Conservation (phyloP, 2,113 vertebrate species). For the Phalacrocorax pelagicus region DNA sequence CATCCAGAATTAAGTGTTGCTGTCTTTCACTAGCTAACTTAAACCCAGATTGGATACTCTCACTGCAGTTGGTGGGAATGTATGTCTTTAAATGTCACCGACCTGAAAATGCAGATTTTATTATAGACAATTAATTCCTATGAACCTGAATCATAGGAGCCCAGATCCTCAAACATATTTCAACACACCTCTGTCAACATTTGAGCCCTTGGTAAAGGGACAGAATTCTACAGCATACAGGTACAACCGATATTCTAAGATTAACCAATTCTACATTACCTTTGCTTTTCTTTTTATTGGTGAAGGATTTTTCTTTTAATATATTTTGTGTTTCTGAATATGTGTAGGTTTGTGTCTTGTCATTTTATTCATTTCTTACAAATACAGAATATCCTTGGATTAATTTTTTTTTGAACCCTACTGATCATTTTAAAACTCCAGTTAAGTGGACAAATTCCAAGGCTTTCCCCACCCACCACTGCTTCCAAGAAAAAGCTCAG, state of each 20-base stretch:
- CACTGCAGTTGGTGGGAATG: background rate
- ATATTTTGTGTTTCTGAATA: background rate
- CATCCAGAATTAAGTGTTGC: background rate
- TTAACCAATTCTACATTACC: background rate
- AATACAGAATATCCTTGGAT: background rate
- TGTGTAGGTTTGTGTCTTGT: background rate
- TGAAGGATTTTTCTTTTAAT: background rate
- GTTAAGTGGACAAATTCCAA: background rate
- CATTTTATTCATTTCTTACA: background rate
- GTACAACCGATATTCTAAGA: background rate
- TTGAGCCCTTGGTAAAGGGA: background rate
- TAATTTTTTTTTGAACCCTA: background rate
- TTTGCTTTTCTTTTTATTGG: background rate
- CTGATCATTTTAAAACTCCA: background rate
- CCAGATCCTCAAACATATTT: background rate
- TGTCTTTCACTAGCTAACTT: background rate
- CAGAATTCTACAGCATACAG: background rate
- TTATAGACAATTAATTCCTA: background rate
- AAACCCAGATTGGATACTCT: background rate
- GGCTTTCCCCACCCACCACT: background rate
- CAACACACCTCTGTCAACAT: background rate
- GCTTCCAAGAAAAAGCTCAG: background rate
- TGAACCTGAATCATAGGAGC: background rate
- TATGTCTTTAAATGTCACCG: background rate
- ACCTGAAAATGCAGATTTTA: background rate